Evolutionary conservation across 2,113 vertebrate genomes (phyloP).

Genomic region (Thalassarche chlororhynchos): DNA sequence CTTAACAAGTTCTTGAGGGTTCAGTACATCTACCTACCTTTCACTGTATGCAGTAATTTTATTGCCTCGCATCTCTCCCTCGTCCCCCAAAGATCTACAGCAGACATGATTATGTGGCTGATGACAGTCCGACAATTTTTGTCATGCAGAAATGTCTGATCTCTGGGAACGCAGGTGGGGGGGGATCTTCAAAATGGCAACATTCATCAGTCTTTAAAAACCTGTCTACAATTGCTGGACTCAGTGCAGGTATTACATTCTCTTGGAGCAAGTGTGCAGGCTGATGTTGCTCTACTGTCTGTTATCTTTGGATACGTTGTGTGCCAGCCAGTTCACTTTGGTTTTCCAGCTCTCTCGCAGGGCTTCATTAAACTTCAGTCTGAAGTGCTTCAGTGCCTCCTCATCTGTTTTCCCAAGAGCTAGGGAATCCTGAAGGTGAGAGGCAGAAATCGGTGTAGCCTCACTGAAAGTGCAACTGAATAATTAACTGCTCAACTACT

Average conservation of each 20-base stretch:
- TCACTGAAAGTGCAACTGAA: background rate
- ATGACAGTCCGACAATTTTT: background rate
- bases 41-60: background rate
- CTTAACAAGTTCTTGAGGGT: background rate
- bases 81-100: background rate
- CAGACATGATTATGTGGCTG: background rate
- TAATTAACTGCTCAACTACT: background rate
- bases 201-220: background rate
- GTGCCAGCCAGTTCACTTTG: conserved; percentile 99
- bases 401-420: conserved; percentile 93
- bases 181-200: background rate
- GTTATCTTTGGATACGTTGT: conserved; percentile 96
- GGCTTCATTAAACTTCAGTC: conserved; percentile 96
- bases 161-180: background rate
- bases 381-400: conserved; percentile 95
- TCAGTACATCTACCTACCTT: conserved; percentile 1
- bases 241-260: background rate
- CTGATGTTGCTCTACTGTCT: conserved; percentile 73
- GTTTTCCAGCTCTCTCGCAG: conserved; percentile 98
- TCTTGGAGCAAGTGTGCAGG: background rate
- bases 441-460: background rate
- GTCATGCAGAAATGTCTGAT: background rate
- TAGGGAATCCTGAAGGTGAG: conserved; percentile 86
- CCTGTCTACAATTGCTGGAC: background rate
- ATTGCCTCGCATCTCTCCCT: background rate